Percentiles rank a stretch among this genome's conserved stretches.
These are phyloP conservation scores for Agonopterix heracliana DNA, from an alignment of 2,888 invertebrate species.

Conservation along the genomic window DNA sequence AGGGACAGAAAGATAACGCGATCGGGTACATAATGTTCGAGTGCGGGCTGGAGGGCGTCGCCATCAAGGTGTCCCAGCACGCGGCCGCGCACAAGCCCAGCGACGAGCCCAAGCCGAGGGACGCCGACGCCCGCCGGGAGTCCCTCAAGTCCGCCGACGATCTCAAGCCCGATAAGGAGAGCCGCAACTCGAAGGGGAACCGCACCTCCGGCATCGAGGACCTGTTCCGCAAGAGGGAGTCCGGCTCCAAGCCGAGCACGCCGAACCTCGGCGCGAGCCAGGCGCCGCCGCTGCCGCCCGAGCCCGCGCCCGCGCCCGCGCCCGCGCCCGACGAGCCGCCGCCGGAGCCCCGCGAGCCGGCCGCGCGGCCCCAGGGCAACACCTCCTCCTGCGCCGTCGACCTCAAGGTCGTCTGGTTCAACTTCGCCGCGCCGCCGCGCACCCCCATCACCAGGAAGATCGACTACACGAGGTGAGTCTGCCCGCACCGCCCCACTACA, in stretches of 20 bases:
- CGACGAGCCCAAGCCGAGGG: slow-evolving; percentile 45
- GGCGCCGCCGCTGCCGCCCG: slow-evolving; percentile 46
- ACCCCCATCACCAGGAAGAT: slow-evolving; percentile 96
- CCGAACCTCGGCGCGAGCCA: slow-evolving; percentile 65
- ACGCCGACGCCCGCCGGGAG: slow-evolving; percentile 47
- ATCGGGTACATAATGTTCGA: slow-evolving; percentile 98
- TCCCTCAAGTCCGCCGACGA: slow-evolving; percentile 67
- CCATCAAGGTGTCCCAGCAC: slow-evolving; percentile 83
- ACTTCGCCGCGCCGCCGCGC: slow-evolving; percentile 97
- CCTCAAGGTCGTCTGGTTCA: slow-evolving; percentile 95
- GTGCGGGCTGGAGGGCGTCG: slow-evolving; percentile 94
- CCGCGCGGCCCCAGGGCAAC: slow-evolving; percentile 81
- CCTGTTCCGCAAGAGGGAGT: slow-evolving; percentile 70
- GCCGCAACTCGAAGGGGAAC: slow-evolving; percentile 29
- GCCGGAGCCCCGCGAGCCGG: slow-evolving; percentile 50
- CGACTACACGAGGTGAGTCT: slow-evolving; percentile 85
- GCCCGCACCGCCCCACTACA: not conserved
- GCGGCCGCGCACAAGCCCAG: slow-evolving; percentile 85
- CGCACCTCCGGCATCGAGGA: slow-evolving; percentile 66
- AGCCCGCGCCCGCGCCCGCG: slow-evolving; percentile 34
- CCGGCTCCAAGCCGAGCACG: slow-evolving; percentile 76
- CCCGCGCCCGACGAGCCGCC: slow-evolving; percentile 58
- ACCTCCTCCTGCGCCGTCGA: slow-evolving; percentile 92
- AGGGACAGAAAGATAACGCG: slow-evolving; percentile 77
- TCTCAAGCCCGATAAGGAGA: slow-evolving; percentile 40